Conservation (phyloP, 2,888 invertebrate species). For the Tinea trinotella region DNA sequence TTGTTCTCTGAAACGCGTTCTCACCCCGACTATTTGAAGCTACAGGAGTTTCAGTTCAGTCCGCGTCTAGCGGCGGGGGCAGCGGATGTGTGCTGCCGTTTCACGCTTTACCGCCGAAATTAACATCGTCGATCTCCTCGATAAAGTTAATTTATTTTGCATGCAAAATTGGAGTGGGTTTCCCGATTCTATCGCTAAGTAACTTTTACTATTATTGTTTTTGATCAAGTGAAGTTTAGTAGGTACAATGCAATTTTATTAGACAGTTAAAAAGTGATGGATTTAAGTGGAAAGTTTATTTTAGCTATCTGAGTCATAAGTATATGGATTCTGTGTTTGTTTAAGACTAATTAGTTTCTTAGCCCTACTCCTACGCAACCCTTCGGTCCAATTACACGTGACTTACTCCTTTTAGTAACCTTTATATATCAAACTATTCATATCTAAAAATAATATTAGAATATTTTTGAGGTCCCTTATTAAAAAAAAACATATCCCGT, state of each 20-base stretch:
- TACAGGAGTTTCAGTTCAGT: conserved; percentile 40
- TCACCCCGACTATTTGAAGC: neutral
- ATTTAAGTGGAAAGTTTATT: conserved; percentile 45
- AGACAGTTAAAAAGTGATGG: conserved; percentile 30
- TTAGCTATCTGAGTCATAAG: conserved; percentile 27
- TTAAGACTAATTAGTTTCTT: neutral
- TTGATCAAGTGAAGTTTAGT: neutral
- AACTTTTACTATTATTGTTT: neutral
- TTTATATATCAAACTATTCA: neutral
- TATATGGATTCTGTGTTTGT: neutral
- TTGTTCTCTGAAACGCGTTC: neutral
- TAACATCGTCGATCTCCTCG: conserved; percentile 21
- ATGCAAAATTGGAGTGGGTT: conserved; percentile 28
- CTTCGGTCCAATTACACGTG: conserved; percentile 53
- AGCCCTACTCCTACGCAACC: conserved; percentile 25
- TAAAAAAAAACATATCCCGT: neutral
- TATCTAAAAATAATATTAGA: neutral
- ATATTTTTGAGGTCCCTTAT: neutral
- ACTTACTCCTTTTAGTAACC: too few relatives aligned
- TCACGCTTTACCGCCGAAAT: conserved; percentile 36
- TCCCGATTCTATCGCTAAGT: neutral
- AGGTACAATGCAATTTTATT: neutral
- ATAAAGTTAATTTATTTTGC: conserved; percentile 31
- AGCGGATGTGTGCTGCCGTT: conserved; percentile 42
- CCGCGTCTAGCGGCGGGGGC: conserved; percentile 58